Base-by-base conservation (phyloP, 2,888 invertebrate species). In the Drosophila mulleri region DNA sequence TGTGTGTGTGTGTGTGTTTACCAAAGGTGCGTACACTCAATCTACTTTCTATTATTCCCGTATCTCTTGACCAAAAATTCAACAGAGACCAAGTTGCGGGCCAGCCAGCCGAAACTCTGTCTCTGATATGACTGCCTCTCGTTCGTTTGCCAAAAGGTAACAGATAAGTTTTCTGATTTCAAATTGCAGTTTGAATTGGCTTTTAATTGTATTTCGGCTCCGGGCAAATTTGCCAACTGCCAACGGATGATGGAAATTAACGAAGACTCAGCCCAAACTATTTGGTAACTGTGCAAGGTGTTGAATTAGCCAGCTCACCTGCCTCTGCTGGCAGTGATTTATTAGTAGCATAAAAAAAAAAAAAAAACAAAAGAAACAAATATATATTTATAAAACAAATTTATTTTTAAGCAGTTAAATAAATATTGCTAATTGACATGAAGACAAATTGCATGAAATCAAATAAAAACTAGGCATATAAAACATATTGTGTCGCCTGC, bases 81-180 rank as follows among this genome's bases (percentile, higher is more conserved):
- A 76, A 69, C 73, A 75, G 78, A 65, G 58, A 70, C 61, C 47
- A 73, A 83, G 73, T 61, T 45, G 39, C 59, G 52, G 39, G 14
- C 67, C 35, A 20, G 2, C 37, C 1, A 16, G 39, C n/a, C n/a
- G n/a, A n/a, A n/a, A n/a, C 29, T 47, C 56, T 48, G 61, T 63
- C 63, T 52, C 61, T 62, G 63, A 44, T 42, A 37, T 14, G 37
- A 6, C 6, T 16, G 37, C 6, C 37, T 37, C 37, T 37, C 16
- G 37, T 16, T 16, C 23, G 57, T 47, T 58, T 67, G 73, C 61
- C 68, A 58, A 67, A 67, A 71, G 85, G 82, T 74, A 82, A 75
- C 74, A 67, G 88, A 83, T 82, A 85, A 82, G 70, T 82, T 85
- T 79, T 77, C 67, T 80, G 88, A 82, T 82, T 88, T 82, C 48